Percentiles rank a stretch among this genome's conserved stretches.
phyloP scores from a whole-genome alignment of 2,797 vertebrate genomes.

The Neomorphus geoffroyi region DNA sequence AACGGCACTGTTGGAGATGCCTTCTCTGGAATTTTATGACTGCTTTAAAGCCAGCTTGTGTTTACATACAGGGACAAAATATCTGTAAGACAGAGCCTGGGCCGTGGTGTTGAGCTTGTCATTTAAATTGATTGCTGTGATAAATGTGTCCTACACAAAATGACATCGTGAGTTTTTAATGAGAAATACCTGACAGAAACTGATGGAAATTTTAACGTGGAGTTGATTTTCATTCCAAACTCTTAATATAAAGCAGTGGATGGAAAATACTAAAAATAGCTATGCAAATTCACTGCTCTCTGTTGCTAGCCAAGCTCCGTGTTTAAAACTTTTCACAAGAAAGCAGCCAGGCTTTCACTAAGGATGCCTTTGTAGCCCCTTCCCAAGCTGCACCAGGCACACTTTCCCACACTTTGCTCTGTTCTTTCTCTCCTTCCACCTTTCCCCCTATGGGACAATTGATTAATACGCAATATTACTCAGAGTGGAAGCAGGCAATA shows the following conservation, averaged over 20 bases:
- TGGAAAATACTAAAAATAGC: constrained; percentile 11
- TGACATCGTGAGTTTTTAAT: background rate
- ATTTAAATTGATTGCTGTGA: background rate
- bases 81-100: background rate
- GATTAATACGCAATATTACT: constrained; percentile 70
- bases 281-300: background rate
- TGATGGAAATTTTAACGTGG: background rate
- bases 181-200: background rate
- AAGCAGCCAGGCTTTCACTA: background rate
- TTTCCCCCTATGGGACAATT: background rate
- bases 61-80: background rate
- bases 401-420: background rate
- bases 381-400: background rate
- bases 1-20: background rate
- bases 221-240: background rate
- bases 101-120: background rate
- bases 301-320: background rate
- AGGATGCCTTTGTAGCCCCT: background rate
- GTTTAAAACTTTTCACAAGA: background rate
- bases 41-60: background rate
- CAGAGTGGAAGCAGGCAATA: constrained; percentile 35
- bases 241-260: background rate
- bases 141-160: constrained; percentile 11
- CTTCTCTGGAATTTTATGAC: background rate
- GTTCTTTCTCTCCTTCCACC: background rate